Evolutionary conservation across 2,888 invertebrate species (phyloP).

Genomic region (Empis livida): DNA sequence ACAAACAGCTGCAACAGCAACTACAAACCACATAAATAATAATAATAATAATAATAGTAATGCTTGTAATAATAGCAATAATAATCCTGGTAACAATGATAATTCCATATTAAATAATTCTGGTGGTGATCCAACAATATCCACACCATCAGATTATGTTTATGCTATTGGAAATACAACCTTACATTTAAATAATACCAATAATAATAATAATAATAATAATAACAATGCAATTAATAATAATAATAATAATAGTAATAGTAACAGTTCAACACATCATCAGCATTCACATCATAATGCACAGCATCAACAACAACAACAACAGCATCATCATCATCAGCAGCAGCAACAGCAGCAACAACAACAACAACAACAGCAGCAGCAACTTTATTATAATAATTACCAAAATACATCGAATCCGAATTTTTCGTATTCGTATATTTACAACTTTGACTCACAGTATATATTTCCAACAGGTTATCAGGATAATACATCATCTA

Average conservation of each 20-base stretch:
- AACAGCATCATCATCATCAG: slow-evolving; percentile 19
- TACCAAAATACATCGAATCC: slow-evolving; percentile 31
- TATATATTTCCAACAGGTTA: slow-evolving; percentile 39
- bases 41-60: slow-evolving; percentile 11
- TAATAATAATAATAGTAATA: slow-evolving; percentile 10
- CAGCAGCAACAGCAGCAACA: too few relatives aligned
- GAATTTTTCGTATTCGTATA: slow-evolving; percentile 35
- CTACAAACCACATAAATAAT: slow-evolving; percentile 15
- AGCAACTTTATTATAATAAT: slow-evolving; percentile 26
- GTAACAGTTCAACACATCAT: slow-evolving; percentile 14
- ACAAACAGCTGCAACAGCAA: slow-evolving; percentile 12
- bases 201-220: slow-evolving; percentile 18
- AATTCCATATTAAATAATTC: slow-evolving; percentile 14
- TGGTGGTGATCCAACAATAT: slow-evolving; percentile 4
- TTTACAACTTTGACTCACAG: slow-evolving; percentile 43
- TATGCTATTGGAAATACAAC: slow-evolving; percentile 30
- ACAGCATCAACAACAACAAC: slow-evolving; percentile 22
- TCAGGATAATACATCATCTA: slow-evolving; percentile 36
- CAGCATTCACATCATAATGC: slow-evolving; percentile 24
- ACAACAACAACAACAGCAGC: slow-evolving; percentile 28
- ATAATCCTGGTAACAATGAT: slow-evolving; percentile 13
- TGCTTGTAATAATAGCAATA: slow-evolving; percentile 13
- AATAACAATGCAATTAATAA: slow-evolving; percentile 16
- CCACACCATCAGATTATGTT: slow-evolving; percentile 40
- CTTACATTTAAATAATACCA: slow-evolving; percentile 22